Conservation (phyloP, 2,888 invertebrate genomes). For the Tetragonula carbonaria region DNA sequence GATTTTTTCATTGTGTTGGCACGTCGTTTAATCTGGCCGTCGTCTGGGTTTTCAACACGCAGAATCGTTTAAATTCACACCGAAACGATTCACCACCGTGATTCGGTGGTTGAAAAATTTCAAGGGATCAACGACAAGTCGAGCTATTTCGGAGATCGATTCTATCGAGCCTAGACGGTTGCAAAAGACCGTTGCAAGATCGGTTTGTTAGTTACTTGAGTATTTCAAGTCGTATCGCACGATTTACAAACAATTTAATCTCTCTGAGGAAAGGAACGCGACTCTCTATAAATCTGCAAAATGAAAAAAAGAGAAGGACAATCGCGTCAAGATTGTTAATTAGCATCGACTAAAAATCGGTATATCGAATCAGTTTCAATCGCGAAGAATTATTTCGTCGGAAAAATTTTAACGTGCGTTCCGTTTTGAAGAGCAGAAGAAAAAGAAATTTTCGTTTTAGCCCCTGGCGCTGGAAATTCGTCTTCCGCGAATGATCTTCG, state of each 20-base stretch:
- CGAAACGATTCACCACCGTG: background rate
- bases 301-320: no score
- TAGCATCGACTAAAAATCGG: background rate
- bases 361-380: background rate
- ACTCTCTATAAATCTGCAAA: background rate
- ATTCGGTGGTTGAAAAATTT: background rate
- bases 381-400: background rate
- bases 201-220: conserved; percentile 11
- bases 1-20: conserved; percentile 15
- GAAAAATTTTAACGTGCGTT: background rate
- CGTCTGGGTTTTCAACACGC: no score
- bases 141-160: background rate
- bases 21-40: background rate
- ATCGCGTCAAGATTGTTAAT: background rate
- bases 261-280: background rate
- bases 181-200: conserved; percentile 4
- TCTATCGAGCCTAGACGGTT: background rate
- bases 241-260: no score
- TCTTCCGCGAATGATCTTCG: no score
- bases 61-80: background rate
- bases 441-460: background rate
- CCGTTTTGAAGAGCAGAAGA: background rate
- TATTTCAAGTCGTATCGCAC: background rate
- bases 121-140: background rate
- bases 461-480: no score